phyloP scores from a whole-genome alignment of 92 coral and sea anemone species.

The Epizoanthus illoricatus region DNA sequence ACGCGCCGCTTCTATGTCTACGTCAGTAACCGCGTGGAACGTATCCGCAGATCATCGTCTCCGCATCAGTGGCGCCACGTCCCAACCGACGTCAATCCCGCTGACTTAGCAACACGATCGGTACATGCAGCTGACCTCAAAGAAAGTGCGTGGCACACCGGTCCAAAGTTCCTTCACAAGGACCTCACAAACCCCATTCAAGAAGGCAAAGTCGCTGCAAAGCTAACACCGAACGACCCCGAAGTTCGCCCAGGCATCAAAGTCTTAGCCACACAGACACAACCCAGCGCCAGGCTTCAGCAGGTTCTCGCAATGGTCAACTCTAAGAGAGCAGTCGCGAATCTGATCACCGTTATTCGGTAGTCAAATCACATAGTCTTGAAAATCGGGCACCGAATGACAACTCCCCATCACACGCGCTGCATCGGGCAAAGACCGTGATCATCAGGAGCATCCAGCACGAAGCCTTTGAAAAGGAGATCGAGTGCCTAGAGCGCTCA shows the following conservation, averaged over 20 bases:
- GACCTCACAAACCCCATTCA: neutral
- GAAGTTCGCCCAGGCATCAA: constrained; percentile 49
- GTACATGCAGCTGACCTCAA: constrained; percentile 45
- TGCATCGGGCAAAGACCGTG: constrained; percentile 15
- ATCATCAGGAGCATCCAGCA: constrained; percentile 39
- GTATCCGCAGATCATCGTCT: constrained; percentile 32
- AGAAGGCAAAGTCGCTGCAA: neutral
- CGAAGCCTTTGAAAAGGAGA: constrained; percentile 32
- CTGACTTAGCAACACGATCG: constrained; percentile 59
- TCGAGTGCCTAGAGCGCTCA: neutral
- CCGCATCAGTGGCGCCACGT: constrained; percentile 56
- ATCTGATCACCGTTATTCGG: neutral
- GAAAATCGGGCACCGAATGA: neutral
- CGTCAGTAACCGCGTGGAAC: constrained; percentile 52
- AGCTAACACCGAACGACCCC: constrained; percentile 29
- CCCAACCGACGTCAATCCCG: constrained; percentile 55
- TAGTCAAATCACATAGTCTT: neutral
- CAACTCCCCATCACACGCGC: neutral
- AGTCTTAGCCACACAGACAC: constrained; percentile 7
- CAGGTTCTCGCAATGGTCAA: no score
- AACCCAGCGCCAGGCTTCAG: neutral
- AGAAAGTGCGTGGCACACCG: constrained; percentile 49
- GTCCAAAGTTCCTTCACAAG: constrained; percentile 48
- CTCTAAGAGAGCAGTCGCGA: constrained; percentile 37
- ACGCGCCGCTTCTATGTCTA: constrained; percentile 46